Conservation (phyloP, 2,113 vertebrate genomes). For the Seriola rivoliana region DNA sequence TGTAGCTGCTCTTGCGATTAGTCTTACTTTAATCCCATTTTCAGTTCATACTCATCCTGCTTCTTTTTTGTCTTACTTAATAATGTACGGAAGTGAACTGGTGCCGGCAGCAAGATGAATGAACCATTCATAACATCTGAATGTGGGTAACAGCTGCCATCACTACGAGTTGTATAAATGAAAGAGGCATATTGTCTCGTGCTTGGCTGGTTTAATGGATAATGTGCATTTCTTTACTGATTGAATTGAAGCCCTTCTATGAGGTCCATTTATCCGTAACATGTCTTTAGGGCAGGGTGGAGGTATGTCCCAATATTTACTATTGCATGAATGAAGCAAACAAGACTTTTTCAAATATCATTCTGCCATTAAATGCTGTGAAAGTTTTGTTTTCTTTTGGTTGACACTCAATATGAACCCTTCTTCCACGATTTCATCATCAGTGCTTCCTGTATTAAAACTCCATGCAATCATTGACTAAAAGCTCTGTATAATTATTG, state of each 20-base stretch:
- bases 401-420: background rate
- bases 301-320: background rate
- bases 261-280: background rate
- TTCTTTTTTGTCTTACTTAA: background rate
- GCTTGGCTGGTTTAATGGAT: background rate
- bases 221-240: no score
- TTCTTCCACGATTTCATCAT: background rate
- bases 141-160: background rate
- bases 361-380: background rate
- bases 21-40: background rate
- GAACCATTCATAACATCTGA: background rate
- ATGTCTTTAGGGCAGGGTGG: background rate
- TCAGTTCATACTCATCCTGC: background rate
- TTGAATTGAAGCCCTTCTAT: no score
- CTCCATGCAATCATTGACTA: background rate
- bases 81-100: background rate
- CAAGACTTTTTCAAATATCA: background rate
- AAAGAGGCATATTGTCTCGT: background rate
- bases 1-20: background rate
- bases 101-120: background rate
- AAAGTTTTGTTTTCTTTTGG: background rate
- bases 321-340: background rate
- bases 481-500: background rate
- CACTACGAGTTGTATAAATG: background rate
- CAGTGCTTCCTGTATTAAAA: background rate